These are phyloP conservation scores for Contarinia nasturtii DNA, from an alignment of 1,140 invertebrate genomes.

Conservation along the genomic window DNA sequence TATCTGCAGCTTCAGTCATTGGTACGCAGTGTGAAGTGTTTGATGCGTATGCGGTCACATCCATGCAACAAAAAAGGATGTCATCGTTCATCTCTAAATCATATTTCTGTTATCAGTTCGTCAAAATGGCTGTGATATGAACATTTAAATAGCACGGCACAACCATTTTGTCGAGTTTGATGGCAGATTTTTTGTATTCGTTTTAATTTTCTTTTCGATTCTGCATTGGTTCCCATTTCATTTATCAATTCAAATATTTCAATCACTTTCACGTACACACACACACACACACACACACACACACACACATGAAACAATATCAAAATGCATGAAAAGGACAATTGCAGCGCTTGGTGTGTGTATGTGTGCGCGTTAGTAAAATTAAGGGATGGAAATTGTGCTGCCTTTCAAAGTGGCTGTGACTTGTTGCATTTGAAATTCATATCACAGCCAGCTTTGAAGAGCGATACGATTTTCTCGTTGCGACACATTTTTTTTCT, in stretches of 20 bases:
- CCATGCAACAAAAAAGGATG: no score
- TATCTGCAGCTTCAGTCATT: no score
- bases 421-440: constrained; percentile 18
- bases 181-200: not conserved
- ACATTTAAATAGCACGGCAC: constrained; percentile 2
- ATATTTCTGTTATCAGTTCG: constrained; percentile 1
- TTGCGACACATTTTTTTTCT: no score
- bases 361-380: no score
- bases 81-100: not conserved
- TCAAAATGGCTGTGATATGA: constrained; percentile 3
- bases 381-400: not conserved
- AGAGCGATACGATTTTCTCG: constrained; percentile 40
- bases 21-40: no score
- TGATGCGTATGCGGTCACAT: no score
- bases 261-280: no score
- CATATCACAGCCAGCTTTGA: constrained; percentile 82
- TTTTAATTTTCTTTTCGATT: not conserved
- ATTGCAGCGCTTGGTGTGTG: no score
- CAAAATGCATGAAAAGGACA: no score
- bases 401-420: constrained; percentile 3
- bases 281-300: no score
- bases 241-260: not conserved
- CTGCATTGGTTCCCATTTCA: not conserved
- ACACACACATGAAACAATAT: no score
- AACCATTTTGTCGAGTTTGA: constrained; percentile 19